Percentiles rank a stretch among this genome's conserved stretches.
phyloP scores from a whole-genome alignment of 1,140 invertebrate genomes.

The Anastrepha ludens region DNA sequence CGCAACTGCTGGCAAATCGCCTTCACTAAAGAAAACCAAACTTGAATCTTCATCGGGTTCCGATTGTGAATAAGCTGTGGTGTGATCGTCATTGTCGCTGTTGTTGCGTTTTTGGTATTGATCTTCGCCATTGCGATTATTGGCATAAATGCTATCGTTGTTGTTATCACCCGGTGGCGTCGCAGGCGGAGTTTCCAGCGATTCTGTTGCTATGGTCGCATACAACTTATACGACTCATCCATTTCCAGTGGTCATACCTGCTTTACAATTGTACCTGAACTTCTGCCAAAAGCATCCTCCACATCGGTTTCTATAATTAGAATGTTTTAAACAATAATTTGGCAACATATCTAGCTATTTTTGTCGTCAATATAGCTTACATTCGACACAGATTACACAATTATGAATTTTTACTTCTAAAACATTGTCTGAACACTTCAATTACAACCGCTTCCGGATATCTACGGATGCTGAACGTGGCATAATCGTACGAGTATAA shows the following conservation, averaged over 20 bases:
- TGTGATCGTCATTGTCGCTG: not conserved
- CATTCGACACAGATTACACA: too few relatives aligned
- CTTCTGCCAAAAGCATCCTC: not conserved
- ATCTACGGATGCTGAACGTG: not conserved
- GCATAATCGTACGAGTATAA: not conserved
- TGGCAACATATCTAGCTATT: not conserved
- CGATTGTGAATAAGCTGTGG: constrained; percentile 5
- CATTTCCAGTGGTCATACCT: not conserved
- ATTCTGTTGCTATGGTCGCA: constrained; percentile 26
- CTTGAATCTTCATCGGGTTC: constrained; percentile 39
- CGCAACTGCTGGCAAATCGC: constrained; percentile 25
- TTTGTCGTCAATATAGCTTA: not conserved
- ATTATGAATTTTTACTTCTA: not conserved
- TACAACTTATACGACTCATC: constrained; percentile 39
- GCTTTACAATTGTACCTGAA: not conserved
- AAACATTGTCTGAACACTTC: not conserved
- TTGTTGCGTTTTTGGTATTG: not conserved
- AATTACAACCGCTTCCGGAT: not conserved
- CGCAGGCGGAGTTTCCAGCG: constrained; percentile 10
- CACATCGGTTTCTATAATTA: constrained; percentile 55
- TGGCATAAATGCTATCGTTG: not conserved
- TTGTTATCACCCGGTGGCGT: constrained; percentile 12
- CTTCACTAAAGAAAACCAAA: not conserved
- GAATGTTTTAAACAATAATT: constrained; percentile 36
- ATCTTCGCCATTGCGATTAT: not conserved